Conservation (phyloP, 2,113 vertebrate species). For the Haliaeetus leucogaster region DNA sequence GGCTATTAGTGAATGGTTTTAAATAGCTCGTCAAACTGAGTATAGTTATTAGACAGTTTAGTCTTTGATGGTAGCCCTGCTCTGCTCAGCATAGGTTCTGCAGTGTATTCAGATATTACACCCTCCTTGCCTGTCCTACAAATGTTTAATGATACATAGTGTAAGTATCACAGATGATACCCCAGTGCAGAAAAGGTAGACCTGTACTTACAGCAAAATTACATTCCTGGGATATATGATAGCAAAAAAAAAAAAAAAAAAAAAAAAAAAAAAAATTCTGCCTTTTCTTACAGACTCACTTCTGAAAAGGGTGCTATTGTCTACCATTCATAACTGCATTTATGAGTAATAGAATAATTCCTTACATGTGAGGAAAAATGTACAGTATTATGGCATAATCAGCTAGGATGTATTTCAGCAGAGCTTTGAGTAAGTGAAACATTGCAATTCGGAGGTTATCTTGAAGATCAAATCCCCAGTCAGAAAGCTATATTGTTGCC, state of each 20-base stretch:
- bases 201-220: background rate
- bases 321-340: background rate
- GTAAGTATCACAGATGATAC: background rate
- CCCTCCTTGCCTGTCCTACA: background rate
- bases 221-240: background rate
- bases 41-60: background rate
- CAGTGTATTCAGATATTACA: background rate
- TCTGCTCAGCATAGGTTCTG: background rate
- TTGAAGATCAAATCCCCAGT: conserved; percentile 52
- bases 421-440: conserved; percentile 7
- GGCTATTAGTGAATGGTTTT: background rate
- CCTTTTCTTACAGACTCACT: background rate
- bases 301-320: background rate
- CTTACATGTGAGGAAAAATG: background rate
- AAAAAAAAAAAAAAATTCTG: background rate
- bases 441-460: conserved; percentile 3
- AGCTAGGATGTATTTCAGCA: conserved; percentile 5
- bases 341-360: conserved; percentile 35
- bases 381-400: background rate
- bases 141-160: background rate
- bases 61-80: background rate
- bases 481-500: conserved; percentile 47
- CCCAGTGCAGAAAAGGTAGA: background rate
- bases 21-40: background rate
- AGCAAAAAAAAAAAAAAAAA: background rate